Evolutionary conservation across 1,140 invertebrate species (phyloP), one percentile per base, ranked within the genome.

Genomic region (Cherax destructor): DNA sequence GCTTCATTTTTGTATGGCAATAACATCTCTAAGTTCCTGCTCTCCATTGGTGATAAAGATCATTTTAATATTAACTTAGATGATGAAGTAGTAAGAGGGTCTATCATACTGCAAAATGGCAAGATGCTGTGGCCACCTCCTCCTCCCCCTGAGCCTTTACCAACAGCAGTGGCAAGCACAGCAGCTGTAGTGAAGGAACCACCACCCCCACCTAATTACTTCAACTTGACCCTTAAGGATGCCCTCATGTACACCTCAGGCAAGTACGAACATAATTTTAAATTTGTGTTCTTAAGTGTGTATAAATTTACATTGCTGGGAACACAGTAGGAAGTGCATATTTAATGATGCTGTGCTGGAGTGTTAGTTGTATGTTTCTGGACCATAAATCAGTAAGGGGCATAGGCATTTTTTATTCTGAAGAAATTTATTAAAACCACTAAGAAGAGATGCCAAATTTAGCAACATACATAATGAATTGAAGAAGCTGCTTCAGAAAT

Each of bases 1-100:
- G 97, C 97, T 77, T 97, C 97, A 69, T 98, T 97, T 0, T 95
- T 98, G 1, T 98, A 98, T 94, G 97, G 97, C 16, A 98, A 99
- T 94, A 99, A 98, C 94, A 97, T 99, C 92, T 97, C 97, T 16
- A 98, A 98, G 94, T 97, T 98, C 93, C 94, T 98, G 0, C 94
- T 98, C 1, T 97, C 97, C 59, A 96, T 98, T 86, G 97, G 93
- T 79, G 87, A 92, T 87, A 96, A 98, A 92, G 96, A 98, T 92
- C 96, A 97, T 94, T 98, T 97, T 94, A 94, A 97, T 94, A 96
- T 98, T 74, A 96, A 98, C 94, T 94, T 98, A 76, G 96, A 97
- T 92, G 97, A 98, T 95, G 98, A 98, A 95, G 98, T 98, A 52
- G 96, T 97, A 1, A 95, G 97, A 78, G 98, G 98, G 0, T 96